Evolutionary conservation across 2,888 invertebrate species (phyloP).

Genomic region (Osmoderma eremita): DNA sequence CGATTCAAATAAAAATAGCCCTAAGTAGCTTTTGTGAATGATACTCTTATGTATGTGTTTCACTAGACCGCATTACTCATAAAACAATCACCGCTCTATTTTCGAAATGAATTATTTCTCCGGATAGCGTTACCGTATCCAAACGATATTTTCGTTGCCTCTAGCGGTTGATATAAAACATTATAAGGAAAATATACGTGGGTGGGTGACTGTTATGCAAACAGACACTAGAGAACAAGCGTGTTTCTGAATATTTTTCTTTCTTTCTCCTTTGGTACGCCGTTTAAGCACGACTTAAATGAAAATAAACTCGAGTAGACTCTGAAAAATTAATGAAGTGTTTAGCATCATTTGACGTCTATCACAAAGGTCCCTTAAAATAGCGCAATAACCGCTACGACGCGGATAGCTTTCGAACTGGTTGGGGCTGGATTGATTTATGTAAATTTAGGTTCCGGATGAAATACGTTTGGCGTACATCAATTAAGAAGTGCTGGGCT

Average conservation of each 20-base stretch:
- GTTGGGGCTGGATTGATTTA: no score
- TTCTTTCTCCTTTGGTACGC: not conserved
- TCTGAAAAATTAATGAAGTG: constrained; percentile 17
- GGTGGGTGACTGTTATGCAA: constrained; percentile 33
- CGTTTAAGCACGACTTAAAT: constrained; percentile 16
- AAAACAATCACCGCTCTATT: constrained; percentile 1
- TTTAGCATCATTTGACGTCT: constrained; percentile 31
- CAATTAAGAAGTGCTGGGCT: no score
- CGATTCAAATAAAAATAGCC: no score
- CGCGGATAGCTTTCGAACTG: no score
- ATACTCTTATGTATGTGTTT: no score
- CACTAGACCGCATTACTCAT: no score
- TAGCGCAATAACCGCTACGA: not conserved
- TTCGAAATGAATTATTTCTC: constrained; percentile 5
- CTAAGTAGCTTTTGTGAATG: no score
- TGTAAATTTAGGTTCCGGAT: no score
- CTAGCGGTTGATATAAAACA: not conserved
- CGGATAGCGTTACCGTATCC: not conserved
- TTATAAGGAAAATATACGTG: constrained; percentile 15
- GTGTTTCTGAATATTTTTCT: not conserved
- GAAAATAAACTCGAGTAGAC: constrained; percentile 29
- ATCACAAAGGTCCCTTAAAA: constrained; percentile 10
- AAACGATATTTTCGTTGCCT: constrained; percentile 1
- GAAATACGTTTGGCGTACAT: no score
- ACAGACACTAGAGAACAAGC: not conserved